Conservation (phyloP, 2,888 invertebrate genomes). For the Shargacucullia verbasci region DNA sequence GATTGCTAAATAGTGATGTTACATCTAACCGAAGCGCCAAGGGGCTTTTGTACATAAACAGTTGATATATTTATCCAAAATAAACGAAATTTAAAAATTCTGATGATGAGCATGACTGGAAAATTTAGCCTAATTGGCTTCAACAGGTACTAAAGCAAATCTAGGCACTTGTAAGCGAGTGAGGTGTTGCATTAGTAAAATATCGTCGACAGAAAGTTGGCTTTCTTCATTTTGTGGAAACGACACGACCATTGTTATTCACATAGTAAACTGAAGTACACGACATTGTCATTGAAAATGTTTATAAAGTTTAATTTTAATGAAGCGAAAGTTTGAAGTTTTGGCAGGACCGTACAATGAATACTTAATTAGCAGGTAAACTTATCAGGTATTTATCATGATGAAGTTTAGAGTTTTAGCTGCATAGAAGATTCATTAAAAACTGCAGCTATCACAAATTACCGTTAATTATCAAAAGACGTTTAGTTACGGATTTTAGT, state of each 20-base stretch:
- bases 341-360: slow-evolving; percentile 22
- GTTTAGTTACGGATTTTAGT: too few species aligned
- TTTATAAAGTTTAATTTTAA: slow-evolving; percentile 33
- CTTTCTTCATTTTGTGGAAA: slow-evolving; percentile 73
- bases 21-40: too few species aligned
- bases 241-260: slow-evolving; percentile 62
- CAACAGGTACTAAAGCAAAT: slow-evolving; percentile 29
- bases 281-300: slow-evolving; percentile 28
- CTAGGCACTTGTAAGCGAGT: slow-evolving; percentile 40
- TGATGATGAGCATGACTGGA: too few species aligned
- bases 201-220: slow-evolving; percentile 59
- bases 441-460: too few species aligned
- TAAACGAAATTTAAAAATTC: too few species aligned
- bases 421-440: too few species aligned
- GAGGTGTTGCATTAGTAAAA: slow-evolving; percentile 59
- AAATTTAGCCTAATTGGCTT: slow-evolving; percentile 28
- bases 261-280: slow-evolving; percentile 27
- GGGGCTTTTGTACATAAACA: too few species aligned
- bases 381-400: slow-evolving; percentile 8
- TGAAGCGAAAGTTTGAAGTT: slow-evolving; percentile 40
- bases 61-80: too few species aligned
- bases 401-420: too few species aligned
- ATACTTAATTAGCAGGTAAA: slow-evolving; percentile 16
- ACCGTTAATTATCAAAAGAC: too few species aligned
- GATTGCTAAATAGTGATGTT: too few species aligned